Evolutionary conservation across 2,888 invertebrate genomes (phyloP), one percentile per base, ranked within the genome.

Genomic region (Epinotia demarniana): DNA sequence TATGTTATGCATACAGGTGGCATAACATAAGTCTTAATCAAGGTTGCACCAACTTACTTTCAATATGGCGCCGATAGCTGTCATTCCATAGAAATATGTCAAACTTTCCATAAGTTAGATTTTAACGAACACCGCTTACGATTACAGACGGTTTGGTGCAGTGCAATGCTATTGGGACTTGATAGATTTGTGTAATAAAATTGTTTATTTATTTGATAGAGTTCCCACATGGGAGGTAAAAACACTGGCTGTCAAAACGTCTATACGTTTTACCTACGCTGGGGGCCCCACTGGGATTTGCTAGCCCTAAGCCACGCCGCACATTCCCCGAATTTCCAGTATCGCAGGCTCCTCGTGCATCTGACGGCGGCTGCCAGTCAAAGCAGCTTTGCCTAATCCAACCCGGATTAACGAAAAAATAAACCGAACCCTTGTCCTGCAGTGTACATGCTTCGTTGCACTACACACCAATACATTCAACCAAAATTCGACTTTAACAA

Each of bases 331-430:
- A 75, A 75, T 75, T 75, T 70, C 70, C 71, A 81, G 82, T 81
- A 82, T 83, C 79, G 83, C 82, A 83, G 81, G 84, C 84, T 79
- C 79, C 86, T 92, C 39, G 39, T 39, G 93, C 90, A 87, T 86
- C 89, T 90, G 92, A 93, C 92, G 91, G 85, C 91, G 91, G 90
- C 93, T 93, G 93, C 93, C 93, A 93, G 91, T 94, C 93, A 93
- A 91, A 92, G 87, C 89, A 91, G 89, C 92, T 92, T 92, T 91
- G 88, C 89, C 91, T 93, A 93, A 94, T 93, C 93, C 93, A 89
- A 89, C 88, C 89, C 88, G 93, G 93, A 93, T 93, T 93, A 92
- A 89, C 87, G 88, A 92, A 92, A 93, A 93, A 93, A 93, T 88
- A 91, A 89, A 92, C 90, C 87, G 84, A 85, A 87, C 84, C 91